phyloP scores from a whole-genome alignment of 2,797 vertebrate species.

The Ibycter americanus region DNA sequence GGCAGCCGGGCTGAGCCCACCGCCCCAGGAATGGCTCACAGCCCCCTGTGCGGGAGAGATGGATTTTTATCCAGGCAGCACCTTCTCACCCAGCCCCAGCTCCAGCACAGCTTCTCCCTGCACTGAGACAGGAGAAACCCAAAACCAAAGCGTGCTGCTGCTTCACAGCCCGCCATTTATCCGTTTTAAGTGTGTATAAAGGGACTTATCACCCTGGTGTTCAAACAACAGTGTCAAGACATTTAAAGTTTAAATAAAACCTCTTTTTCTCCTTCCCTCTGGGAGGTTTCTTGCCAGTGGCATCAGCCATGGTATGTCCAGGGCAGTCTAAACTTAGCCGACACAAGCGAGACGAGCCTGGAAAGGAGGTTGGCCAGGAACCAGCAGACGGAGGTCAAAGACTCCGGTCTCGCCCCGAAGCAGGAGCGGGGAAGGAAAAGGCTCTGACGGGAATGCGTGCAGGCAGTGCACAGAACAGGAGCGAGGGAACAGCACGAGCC shows the following conservation, averaged over 20 bases:
- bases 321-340: slow-evolving; percentile 49
- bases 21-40: not conserved
- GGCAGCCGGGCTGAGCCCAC: not conserved
- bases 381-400: slow-evolving; percentile 58
- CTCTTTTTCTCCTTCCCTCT: slow-evolving; percentile 5
- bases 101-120: not conserved
- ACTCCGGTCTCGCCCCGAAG: not conserved
- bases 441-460: not conserved
- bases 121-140: not conserved
- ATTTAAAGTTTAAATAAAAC: not conserved
- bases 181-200: not conserved
- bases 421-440: not conserved
- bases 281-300: not conserved
- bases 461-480: not conserved
- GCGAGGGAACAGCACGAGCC: not conserved
- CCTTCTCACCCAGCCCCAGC: not conserved
- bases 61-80: not conserved
- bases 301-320: not conserved
- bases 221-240: not conserved
- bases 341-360: slow-evolving; percentile 25
- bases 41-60: not conserved
- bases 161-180: not conserved
- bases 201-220: not conserved
- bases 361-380: slow-evolving; percentile 40
- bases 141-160: not conserved